These are phyloP conservation scores for Lepidotrigona ventralis DNA, from an alignment of 1,140 invertebrate species.

Conservation along the genomic window DNA sequence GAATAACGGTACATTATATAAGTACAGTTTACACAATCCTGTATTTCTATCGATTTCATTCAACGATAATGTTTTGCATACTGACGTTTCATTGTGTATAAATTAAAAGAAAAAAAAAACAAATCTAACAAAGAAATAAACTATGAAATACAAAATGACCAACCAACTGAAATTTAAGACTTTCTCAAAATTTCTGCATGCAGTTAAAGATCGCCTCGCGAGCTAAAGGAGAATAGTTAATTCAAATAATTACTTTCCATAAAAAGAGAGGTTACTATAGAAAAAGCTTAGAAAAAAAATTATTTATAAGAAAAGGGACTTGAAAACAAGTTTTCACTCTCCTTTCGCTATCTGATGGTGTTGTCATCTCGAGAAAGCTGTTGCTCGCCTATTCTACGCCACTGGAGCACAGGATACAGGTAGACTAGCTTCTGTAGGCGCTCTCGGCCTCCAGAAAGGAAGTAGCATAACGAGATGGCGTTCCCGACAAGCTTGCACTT, in stretches of 20 bases:
- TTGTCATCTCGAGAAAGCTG: not conserved
- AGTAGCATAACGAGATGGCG: conserved; percentile 69
- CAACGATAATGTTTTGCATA: not conserved
- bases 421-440: conserved; percentile 39
- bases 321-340: not conserved
- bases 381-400: conserved; percentile 13
- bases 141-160: too few relatives aligned
- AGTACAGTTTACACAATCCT: not conserved
- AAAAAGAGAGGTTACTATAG: too few relatives aligned
- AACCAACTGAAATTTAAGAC: too few relatives aligned
- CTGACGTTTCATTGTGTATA: too few relatives aligned
- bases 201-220: too few relatives aligned
- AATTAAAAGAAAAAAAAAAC: too few relatives aligned
- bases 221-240: too few relatives aligned
- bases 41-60: not conserved
- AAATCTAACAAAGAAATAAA: too few relatives aligned
- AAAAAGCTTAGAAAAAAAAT: not conserved
- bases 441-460: conserved; percentile 60
- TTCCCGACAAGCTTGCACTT: conserved; percentile 39
- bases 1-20: not conserved
- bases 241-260: too few relatives aligned
- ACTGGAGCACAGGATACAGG: conserved; percentile 13
- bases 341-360: too few relatives aligned
- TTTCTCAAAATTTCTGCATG: too few relatives aligned
- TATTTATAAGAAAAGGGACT: not conserved